Conservation (phyloP, 2,888 invertebrate species). For the Sthenelais limicola region DNA sequence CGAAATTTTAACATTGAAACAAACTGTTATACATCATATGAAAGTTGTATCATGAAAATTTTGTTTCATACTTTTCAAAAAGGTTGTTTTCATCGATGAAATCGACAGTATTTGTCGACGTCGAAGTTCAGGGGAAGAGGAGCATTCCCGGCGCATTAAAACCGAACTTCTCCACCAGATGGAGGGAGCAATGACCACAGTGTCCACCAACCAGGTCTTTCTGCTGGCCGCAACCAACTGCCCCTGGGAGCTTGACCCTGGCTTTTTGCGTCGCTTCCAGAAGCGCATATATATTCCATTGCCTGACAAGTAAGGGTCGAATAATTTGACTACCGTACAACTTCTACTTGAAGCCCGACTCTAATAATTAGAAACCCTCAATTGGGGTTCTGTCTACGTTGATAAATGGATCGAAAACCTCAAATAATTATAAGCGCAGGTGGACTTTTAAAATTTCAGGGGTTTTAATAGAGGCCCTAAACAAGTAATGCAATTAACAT, state of each 20-base stretch:
- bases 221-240: constrained; percentile 78
- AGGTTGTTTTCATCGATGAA: constrained; percentile 77
- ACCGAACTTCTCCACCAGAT: constrained; percentile 77
- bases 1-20: too few species aligned
- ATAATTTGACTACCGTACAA: too few species aligned
- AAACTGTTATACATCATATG: too few species aligned
- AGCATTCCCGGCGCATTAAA: constrained; percentile 75
- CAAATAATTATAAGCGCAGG: too few species aligned
- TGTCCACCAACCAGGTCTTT: constrained; percentile 61
- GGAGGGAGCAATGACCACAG: constrained; percentile 69
- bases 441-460: too few species aligned
- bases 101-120: constrained; percentile 77
- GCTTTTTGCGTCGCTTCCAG: constrained; percentile 77
- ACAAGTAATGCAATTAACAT: too few species aligned
- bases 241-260: constrained; percentile 78
- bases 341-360: too few species aligned
- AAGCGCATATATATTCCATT: constrained; percentile 76
- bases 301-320: constrained; percentile 72
- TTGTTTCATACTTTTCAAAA: constrained; percentile 2
- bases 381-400: too few species aligned
- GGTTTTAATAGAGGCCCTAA: too few species aligned
- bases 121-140: constrained; percentile 74
- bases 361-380: too few species aligned
- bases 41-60: background rate
- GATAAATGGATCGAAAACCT: too few species aligned